phyloP scores from a whole-genome alignment of 2,113 vertebrate genomes.

The Montifringilla adamsi region DNA sequence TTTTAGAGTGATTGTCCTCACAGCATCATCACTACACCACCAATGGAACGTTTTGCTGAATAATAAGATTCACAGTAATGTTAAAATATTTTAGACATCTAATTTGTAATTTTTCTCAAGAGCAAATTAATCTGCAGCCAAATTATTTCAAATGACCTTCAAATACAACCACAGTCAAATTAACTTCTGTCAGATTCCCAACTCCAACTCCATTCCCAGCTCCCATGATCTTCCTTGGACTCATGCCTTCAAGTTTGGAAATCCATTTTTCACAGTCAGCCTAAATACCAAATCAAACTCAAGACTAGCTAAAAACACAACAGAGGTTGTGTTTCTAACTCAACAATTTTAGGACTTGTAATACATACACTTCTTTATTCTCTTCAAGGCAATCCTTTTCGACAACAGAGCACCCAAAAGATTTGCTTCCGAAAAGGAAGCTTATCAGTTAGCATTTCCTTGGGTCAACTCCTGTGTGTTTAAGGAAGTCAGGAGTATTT shows the following conservation, averaged over 20 bases:
- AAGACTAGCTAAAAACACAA: background rate
- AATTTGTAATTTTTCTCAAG: background rate
- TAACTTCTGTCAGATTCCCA: background rate
- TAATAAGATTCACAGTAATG: background rate
- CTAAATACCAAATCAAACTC: background rate
- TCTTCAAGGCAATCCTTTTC: background rate
- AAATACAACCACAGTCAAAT: background rate
- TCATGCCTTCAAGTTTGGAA: background rate
- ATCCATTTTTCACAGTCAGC: background rate
- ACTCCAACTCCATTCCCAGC: background rate
- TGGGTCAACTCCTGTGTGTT: background rate
- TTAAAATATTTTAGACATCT: background rate
- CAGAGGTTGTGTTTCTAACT: background rate
- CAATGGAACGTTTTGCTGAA: rapidly evolving
- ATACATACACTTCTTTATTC: background rate
- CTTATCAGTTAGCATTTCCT: background rate
- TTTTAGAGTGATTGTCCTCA: background rate
- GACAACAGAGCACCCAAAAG: background rate
- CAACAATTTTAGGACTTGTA: background rate
- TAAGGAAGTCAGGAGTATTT: background rate
- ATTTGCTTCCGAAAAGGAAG: background rate
- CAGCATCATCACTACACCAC: background rate
- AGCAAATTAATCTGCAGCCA: background rate
- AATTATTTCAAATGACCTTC: background rate
- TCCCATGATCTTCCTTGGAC: background rate